Evolutionary conservation across 2,113 vertebrate species (phyloP), one percentile per base, ranked within the genome.

Genomic region (Platysternon megacephalum): DNA sequence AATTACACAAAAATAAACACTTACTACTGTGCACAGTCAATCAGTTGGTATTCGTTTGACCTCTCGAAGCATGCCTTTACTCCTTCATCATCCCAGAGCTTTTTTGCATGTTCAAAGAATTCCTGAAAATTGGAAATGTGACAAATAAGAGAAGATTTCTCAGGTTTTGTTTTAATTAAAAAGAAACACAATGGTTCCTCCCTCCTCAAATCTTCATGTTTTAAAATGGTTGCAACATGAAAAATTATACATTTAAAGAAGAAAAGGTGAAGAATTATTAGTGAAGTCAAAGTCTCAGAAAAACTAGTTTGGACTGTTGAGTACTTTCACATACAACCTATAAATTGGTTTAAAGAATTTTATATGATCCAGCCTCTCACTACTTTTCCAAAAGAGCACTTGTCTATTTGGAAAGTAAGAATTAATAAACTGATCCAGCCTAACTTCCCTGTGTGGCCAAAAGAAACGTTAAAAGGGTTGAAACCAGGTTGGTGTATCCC

Each of bases 21-120:
- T 99, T 98, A 99, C 99, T 99, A 99, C 98, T 99, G 99, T 89
- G 99, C 99, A 89, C 99, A 99, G 98, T 99, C 99, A 85, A 99
- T 99, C 97, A 99, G 99, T 87, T 99, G 99, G 98, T 99, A 99
- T 65, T 99, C 99, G 4, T 99, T 99, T 85, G 99, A 99, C 93
- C 99, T 99, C 98, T 99, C 99, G 3, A 99, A 99, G 98, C 99
- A 99, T 0, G 99, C 99, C 98, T 99, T 99, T 93, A 99, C 99
- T 8, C 99, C 99, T 97, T 99, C 99, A 17, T 99, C 99, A 55
- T 99, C 99, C 99, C 99, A 99, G 86, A 99, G 99, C 96, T 99
- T 99, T 99, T 99, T 99, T 93, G 99, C 99, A 1, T 99, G 99
- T 96, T 99, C 99, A 85, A 99, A 99, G 99, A 99, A 99, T 97